Percentiles rank a stretch among this genome's conserved stretches.
Evolutionary conservation across 2,113 vertebrate genomes (phyloP).

Genomic region (Antechinus flavipes): DNA sequence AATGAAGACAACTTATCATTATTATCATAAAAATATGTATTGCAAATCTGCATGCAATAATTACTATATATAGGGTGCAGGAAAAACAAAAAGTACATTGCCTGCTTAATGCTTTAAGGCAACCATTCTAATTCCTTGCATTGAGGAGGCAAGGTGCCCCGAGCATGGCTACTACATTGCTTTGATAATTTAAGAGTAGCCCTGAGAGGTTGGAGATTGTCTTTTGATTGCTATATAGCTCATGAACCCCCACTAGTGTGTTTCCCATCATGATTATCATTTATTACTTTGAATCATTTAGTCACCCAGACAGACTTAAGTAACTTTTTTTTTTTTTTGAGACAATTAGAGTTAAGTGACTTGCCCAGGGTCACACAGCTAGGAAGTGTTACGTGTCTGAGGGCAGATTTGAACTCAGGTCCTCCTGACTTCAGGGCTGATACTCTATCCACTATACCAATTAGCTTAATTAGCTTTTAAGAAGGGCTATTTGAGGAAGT

Average conservation of each 20-base stretch:
- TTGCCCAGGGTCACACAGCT: too few species aligned
- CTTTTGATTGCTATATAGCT: neutral
- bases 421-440: too few species aligned
- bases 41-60: neutral
- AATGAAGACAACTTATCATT: conserved; percentile 2
- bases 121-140: neutral
- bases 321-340: too few species aligned
- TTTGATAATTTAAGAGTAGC: neutral
- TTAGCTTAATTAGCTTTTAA: neutral
- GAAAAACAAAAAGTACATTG: neutral
- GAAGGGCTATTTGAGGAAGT: neutral
- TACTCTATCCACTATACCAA: too few species aligned
- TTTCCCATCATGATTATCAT: neutral
- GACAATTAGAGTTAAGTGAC: too few species aligned
- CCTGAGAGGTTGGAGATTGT: neutral
- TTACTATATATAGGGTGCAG: neutral
- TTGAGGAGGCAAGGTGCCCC: neutral
- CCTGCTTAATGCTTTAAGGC: neutral
- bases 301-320: neutral
- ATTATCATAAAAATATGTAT: neutral
- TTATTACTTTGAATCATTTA: neutral
- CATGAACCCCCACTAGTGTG: neutral
- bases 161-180: neutral
- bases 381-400: too few species aligned
- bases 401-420: too few species aligned